These are phyloP conservation scores for Eurystomus gularis DNA, from an alignment of 2,113 vertebrate species.

Conservation along the genomic window DNA sequence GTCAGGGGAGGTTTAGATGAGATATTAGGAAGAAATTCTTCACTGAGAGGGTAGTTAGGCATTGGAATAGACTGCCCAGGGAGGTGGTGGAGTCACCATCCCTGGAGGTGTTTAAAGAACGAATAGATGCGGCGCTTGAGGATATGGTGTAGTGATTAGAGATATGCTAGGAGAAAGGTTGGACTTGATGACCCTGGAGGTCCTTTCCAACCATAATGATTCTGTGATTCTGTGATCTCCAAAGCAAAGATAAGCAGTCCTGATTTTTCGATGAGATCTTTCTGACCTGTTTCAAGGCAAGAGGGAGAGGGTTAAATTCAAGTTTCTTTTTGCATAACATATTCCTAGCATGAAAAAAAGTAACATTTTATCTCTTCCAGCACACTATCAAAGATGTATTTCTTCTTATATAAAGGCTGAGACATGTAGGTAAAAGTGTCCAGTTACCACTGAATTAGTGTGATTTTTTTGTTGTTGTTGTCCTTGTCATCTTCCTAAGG, in stretches of 20 bases:
- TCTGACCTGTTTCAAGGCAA: not conserved
- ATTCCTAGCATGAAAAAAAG: not conserved
- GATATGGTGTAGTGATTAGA: too few relatives aligned
- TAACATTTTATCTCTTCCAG: not conserved
- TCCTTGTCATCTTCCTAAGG: not conserved
- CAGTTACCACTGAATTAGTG: not conserved
- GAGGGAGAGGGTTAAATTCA: not conserved
- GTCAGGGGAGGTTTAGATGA: too few relatives aligned
- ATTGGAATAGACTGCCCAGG: too few relatives aligned
- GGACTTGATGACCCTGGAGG: too few relatives aligned
- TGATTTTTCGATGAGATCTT: conserved; percentile 6
- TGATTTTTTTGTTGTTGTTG: not conserved
- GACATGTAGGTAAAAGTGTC: not conserved
- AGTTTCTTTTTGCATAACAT: not conserved
- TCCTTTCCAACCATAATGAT: too few relatives aligned
- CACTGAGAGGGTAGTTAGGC: too few relatives aligned
- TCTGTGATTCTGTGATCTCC: too few relatives aligned
- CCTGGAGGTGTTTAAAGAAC: too few relatives aligned
- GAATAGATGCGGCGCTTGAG: too few relatives aligned
- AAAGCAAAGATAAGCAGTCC: conserved; percentile 18
- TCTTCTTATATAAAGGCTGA: not conserved
- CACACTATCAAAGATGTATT: not conserved
- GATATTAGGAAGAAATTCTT: too few relatives aligned
- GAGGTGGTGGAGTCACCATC: too few relatives aligned
- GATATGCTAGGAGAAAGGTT: too few relatives aligned